Percentiles rank a stretch among this genome's conserved stretches.
Conservation (phyloP, 2,113 vertebrate genomes). For the Gymnobelideus leadbeateri region DNA sequence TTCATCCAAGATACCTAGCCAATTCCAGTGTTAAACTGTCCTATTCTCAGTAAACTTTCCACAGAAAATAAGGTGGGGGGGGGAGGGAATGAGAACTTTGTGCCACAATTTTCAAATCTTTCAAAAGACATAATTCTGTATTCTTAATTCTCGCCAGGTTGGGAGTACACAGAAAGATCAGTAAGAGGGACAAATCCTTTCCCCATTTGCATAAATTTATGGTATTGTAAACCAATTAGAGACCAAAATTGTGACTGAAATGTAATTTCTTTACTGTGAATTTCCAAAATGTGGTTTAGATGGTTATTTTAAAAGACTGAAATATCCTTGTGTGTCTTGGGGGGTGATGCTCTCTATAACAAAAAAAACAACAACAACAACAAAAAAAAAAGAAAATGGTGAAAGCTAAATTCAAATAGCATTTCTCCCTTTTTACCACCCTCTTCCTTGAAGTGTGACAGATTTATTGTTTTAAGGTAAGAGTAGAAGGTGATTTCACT, state of each 20-base stretch:
- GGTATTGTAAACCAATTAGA: background rate
- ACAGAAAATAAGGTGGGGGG: background rate
- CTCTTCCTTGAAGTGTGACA: background rate
- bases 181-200: background rate
- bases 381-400: background rate
- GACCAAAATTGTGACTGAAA: background rate
- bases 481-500: background rate
- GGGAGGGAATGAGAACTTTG: background rate
- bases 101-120: background rate
- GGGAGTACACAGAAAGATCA: background rate
- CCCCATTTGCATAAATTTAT: background rate
- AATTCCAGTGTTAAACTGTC: background rate
- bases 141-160: background rate
- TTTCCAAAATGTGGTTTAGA: background rate
- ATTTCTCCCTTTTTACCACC: background rate
- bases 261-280: background rate
- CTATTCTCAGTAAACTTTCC: background rate
- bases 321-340: background rate
- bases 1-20: background rate
- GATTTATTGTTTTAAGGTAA: background rate
- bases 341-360: background rate
- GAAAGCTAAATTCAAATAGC: background rate
- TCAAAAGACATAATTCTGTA: background rate
- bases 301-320: background rate
- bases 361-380: no score